Evolutionary conservation across 2,888 invertebrate genomes (phyloP), one percentile per base, ranked within the genome.

Genomic region (Sphaerophoria taeniata): DNA sequence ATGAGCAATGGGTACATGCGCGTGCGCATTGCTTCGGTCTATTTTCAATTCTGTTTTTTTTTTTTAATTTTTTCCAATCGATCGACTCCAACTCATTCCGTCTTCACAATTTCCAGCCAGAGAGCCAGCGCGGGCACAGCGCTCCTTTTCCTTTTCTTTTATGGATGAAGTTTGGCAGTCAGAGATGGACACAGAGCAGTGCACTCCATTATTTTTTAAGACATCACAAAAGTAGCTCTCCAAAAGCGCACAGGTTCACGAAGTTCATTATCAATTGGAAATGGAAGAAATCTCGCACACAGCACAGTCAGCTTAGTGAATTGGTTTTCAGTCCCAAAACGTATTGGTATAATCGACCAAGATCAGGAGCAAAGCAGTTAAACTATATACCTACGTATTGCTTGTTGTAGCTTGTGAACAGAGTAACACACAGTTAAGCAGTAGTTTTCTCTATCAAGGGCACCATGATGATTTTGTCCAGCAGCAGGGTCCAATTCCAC

Each of bases 221-320:
- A 39, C 33, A 67, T 9, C 12, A 11, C 14, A 47, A 47, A 43
- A 55, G 49, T 24, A 45, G 14, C 47, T 36, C 5, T 36, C 7
- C 6, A 56, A 51, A 63, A 34, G 43, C 77, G 84, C 81, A 76
- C 85, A 85, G 77, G 85, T 85, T 85, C 85, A 81, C 76, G 81
- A 85, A 85, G 85, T 85, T 85, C 85, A 85, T 85, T 85, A 85
- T 81, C 81, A 77, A 85, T 81, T 77, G 69, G 73, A 81, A 81
- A 81, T 85, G 73, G 76, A 73, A 81, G 71, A 73, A 81, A 80
- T 51, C 61, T 71, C 53, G 12, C 58, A 24, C 24, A 24, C 24
- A 24, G 24, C 24, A n/a, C n/a, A 60, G 60, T 60, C 39, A 60
- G 14, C 24, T 24, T 24, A 24, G 24, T 24, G 24, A 24, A 24